Percentiles rank a stretch among this genome's conserved stretches.
These are phyloP conservation scores for Aphyosemion australe DNA, from an alignment of 2,113 vertebrate species.

Conservation along the genomic window DNA sequence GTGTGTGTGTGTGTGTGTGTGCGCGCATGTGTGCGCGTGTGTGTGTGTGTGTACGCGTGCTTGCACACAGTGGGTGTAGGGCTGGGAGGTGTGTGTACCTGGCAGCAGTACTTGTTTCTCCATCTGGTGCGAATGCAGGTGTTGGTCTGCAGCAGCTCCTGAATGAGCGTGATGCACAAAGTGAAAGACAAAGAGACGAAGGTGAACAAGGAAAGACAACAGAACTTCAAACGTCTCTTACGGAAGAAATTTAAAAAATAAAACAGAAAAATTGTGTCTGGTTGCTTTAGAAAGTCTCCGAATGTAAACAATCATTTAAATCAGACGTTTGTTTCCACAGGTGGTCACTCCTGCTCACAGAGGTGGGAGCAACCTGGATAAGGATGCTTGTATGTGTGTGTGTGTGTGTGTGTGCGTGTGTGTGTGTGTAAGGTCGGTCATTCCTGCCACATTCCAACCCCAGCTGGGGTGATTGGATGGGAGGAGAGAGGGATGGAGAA, in stretches of 20 bases:
- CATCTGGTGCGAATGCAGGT: constrained; percentile 91
- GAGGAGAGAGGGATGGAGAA: constrained; percentile 64
- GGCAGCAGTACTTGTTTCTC: constrained; percentile 91
- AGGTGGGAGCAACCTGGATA: constrained; percentile 28
- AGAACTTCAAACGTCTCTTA: neutral
- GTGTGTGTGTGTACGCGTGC: constrained; percentile 29
- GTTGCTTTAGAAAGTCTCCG: neutral
- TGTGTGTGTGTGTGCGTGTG: constrained; percentile 50
- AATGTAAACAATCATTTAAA: neutral
- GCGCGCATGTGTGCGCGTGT: no score
- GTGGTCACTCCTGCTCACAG: constrained; percentile 40
- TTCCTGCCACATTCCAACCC: constrained; percentile 75
- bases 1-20: neutral
- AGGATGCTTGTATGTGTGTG: constrained; percentile 49
- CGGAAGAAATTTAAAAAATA: neutral
- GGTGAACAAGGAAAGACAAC: constrained; percentile 5
- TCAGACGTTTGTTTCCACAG: constrained; percentile 38
- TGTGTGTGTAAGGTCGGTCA: constrained; percentile 57
- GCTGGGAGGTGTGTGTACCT: constrained; percentile 84
- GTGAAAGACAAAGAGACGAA: constrained; percentile 58
- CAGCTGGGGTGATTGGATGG: constrained; percentile 76
- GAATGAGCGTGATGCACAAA: constrained; percentile 65
- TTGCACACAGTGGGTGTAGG: constrained; percentile 24
- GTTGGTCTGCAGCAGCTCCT: constrained; percentile 91
- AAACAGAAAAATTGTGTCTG: neutral